Base-by-base conservation (phyloP, 2,797 vertebrate species). In the Tapirus indicus region DNA sequence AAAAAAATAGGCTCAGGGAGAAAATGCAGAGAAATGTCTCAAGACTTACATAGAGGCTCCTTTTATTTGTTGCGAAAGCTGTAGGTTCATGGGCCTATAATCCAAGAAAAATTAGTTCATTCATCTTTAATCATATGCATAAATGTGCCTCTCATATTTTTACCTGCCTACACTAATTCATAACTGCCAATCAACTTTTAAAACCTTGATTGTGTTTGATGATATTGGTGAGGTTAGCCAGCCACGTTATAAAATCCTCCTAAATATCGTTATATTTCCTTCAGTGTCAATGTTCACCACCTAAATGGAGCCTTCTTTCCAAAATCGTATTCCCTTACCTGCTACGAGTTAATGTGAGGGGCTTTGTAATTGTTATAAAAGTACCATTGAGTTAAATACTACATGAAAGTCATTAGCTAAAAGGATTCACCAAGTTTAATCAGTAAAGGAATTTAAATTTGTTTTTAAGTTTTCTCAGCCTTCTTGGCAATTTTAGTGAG, bases 91-190 rank as follows among this genome's bases (percentile, higher is more conserved):
- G 35, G 62, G 64, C 38, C 64, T 95, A 80, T 97, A 97, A 97
- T 97, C 92, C 95, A 97, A 94, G 97, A 97, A 98, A 97, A 98
- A 97, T 88, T 95, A 97, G 95, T 87, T 97, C 95, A 97, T 97
- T 97, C 96, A 97, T 95, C 90, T 97, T 97, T 87, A 97, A 71
- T 80, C 54, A 60, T 80, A 94, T 49, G 25, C 78, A 93, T 90
- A 88, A 78, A 89, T 89, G 35, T 69, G 74, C 11, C 16, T 88
- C 85, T 97, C 78, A 88, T 98, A 97, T 96, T 97, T 95, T 97
- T 97, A 69, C 77, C 44, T 87, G 66, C 56, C 72, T 91, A n/a
- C 47, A 82, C 88, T 97, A 97, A 98, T 97, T 98, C 87, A 66
- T 89, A 96, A 89, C 91, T 97, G 96, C 88, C 97, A 96, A 92